Evolutionary conservation across 2,113 vertebrate genomes (phyloP).

Genomic region (Natator depressus): DNA sequence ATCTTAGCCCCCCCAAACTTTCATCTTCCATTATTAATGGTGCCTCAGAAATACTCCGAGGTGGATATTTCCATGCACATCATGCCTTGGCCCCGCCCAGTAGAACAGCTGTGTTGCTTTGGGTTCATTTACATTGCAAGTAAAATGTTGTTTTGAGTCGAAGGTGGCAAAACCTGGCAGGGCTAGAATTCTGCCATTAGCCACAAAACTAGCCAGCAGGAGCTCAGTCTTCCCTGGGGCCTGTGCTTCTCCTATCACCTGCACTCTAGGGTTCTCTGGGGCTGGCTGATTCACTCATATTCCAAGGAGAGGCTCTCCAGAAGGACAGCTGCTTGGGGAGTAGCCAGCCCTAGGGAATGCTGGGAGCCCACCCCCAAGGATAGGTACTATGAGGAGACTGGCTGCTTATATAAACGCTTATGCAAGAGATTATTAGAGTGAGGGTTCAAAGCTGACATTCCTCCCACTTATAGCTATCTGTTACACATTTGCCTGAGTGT

Average conservation of each 20-base stretch:
- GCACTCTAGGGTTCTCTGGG: accelerated
- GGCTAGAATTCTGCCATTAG: not conserved
- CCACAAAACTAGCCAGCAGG: not conserved
- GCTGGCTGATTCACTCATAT: not conserved
- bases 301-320: not conserved
- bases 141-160: not conserved
- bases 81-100: not conserved
- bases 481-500: slow-evolving; percentile 58
- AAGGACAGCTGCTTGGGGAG: not conserved
- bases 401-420: slow-evolving; percentile 73
- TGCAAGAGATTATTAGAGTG: slow-evolving; percentile 67
- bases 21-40: not conserved
- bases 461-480: slow-evolving; percentile 69
- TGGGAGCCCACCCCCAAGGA: not conserved
- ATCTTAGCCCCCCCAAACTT: not conserved
- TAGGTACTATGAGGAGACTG: slow-evolving; percentile 21
- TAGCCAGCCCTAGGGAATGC: not conserved
- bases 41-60: slow-evolving; percentile 4
- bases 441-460: slow-evolving; percentile 67
- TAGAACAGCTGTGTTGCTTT: not conserved
- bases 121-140: not conserved
- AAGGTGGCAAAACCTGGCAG: not conserved
- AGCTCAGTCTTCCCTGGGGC: not conserved
- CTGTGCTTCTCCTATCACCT: accelerated
- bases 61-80: not conserved